These are phyloP conservation scores for Brienomyrus longianalis DNA, from an alignment of 2,113 vertebrate species.

Conservation along the genomic window DNA sequence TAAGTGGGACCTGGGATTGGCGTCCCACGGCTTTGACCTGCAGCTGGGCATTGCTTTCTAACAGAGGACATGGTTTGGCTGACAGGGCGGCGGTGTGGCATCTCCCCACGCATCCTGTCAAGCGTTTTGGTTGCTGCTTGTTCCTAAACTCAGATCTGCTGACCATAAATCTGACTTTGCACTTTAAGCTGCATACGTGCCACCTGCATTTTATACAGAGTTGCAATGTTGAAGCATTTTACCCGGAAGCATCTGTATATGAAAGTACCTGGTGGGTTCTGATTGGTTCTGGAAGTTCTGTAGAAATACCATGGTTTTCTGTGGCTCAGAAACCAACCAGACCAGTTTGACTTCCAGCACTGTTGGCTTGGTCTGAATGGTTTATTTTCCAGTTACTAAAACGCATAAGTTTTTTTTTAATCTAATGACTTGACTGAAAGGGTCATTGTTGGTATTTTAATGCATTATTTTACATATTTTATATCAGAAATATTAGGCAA, in stretches of 20 bases:
- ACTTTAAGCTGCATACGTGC: neutral
- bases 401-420: constrained; percentile 38
- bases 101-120: neutral
- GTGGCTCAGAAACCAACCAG: neutral
- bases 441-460: constrained; percentile 76
- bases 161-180: neutral
- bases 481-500: constrained; percentile 55
- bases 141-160: neutral
- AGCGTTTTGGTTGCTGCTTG: neutral
- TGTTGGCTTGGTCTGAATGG: neutral
- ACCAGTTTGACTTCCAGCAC: neutral
- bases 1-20: neutral
- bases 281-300: neutral
- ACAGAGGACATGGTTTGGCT: neutral
- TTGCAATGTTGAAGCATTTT: neutral
- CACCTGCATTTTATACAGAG: neutral
- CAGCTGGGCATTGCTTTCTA: neutral
- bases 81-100: neutral
- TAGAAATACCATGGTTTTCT: neutral
- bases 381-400: constrained; percentile 13
- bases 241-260: neutral
- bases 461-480: constrained; percentile 67
- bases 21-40: neutral
- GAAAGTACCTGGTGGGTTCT: neutral
- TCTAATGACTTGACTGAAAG: constrained; percentile 75